Evolutionary conservation across 2,113 vertebrate species (phyloP).

Genomic region (Orcinus orca): DNA sequence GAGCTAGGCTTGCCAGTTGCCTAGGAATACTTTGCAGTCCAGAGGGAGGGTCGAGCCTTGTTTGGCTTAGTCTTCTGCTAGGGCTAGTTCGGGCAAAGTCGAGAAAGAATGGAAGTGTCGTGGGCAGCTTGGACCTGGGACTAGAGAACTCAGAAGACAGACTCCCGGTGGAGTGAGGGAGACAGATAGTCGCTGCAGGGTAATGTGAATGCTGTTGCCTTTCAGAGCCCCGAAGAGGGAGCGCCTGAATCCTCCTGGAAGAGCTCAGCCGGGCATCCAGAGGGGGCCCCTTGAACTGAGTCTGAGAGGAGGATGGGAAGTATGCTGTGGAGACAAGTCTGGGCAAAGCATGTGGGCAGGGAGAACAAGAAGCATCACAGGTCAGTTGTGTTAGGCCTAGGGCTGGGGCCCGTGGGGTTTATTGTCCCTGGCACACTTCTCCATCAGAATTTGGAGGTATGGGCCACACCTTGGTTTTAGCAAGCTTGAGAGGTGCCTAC

Average conservation of each 20-base stretch:
- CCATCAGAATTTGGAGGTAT: not conserved
- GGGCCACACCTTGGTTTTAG: not conserved
- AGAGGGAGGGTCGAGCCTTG: not conserved
- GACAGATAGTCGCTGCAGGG: not conserved
- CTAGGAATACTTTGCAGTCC: not conserved
- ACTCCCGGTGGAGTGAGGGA: not conserved
- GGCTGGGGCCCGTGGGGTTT: not conserved
- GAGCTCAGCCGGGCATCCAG: not conserved
- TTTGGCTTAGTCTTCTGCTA: not conserved
- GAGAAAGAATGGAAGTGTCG: not conserved
- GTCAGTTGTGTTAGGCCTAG: not conserved
- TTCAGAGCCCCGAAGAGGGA: not conserved
- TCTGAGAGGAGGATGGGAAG: not conserved
- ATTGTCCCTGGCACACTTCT: not conserved
- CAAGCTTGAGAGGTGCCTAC: not conserved
- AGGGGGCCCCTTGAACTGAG: not conserved
- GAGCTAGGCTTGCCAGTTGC: not conserved
- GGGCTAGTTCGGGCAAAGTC: not conserved
- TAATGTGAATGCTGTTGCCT: not conserved
- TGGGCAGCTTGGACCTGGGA: not conserved
- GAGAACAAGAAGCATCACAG: not conserved
- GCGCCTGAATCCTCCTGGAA: constrained; percentile 21
- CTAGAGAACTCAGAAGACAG: constrained; percentile 10
- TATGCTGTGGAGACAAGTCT: not conserved
- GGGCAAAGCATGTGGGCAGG: not conserved